Conservation (phyloP, 1,140 invertebrate species). For the Heliconius hewitsoni region DNA sequence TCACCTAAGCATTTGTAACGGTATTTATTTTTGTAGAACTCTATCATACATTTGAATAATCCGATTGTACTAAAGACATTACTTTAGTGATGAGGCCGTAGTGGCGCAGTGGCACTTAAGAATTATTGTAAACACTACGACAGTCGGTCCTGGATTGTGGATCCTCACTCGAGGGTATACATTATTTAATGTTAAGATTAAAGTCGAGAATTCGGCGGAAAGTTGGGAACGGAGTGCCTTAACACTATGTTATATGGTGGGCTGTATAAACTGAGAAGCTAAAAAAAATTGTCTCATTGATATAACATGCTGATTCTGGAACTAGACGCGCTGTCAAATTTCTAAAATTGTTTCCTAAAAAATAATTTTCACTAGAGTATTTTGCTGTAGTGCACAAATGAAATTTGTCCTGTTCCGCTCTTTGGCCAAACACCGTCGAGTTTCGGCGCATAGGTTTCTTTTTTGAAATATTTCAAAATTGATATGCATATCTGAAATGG, state of each 20-base stretch:
- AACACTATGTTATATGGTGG: too few relatives aligned
- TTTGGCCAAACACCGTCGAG: slow-evolving; percentile 14
- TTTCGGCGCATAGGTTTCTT: slow-evolving; percentile 11
- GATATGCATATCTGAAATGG: slow-evolving; percentile 9
- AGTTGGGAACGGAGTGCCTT: too few relatives aligned
- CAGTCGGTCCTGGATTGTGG: too few relatives aligned
- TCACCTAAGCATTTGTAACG: slow-evolving; percentile 43
- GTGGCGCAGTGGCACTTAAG: too few relatives aligned
- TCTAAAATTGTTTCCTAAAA: slow-evolving; percentile 31
- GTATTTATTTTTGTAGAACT: slow-evolving; percentile 21
- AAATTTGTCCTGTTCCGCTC: slow-evolving; percentile 18
- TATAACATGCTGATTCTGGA: slow-evolving; percentile 14
- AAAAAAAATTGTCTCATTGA: slow-evolving; percentile 35
- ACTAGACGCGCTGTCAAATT: slow-evolving; percentile 17
- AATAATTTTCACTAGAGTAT: slow-evolving; percentile 37
- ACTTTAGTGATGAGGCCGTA: too few relatives aligned
- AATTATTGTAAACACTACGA: too few relatives aligned
- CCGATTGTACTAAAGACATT: slow-evolving; percentile 42
- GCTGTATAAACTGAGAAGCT: too few relatives aligned
- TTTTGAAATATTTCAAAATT: slow-evolving; percentile 11
- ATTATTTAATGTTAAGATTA: too few relatives aligned
- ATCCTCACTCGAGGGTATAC: too few relatives aligned
- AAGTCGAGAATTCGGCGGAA: too few relatives aligned
- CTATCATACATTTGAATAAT: slow-evolving; percentile 47
- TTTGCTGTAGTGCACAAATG: slow-evolving; percentile 26